Base-by-base conservation (phyloP, 2,888 invertebrate species). In the Acronicta psi region DNA sequence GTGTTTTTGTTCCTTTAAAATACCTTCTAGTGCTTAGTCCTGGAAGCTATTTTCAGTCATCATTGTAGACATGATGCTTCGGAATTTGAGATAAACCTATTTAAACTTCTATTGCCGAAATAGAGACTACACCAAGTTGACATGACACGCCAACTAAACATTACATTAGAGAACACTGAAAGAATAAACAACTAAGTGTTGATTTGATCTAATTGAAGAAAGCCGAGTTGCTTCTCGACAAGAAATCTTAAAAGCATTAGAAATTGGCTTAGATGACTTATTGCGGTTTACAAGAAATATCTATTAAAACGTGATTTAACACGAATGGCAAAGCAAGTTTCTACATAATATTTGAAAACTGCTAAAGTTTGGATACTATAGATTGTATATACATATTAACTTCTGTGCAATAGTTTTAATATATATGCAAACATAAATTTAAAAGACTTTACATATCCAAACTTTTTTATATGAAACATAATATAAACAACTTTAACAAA, bases 211-310 rank as follows among this genome's bases (percentile, higher is more conserved):
- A 53, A 59, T 59, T 23, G 40, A 71, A 54, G 72, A 71, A 68
- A 68, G 66, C 52, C 18, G 36, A 41, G 42, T 59, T 29, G 31
- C 50, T 58, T 43, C 52, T 31, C 25, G 23, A 25, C 46, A 49
- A 50, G 66, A 71, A 54, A 68, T 59, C 53, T 53, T 38, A 31
- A 36, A 60, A 52, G 37, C 51, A 38, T 49, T 65, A 58, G 66
- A 65, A 47, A 53, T 58, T 64, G 16, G 17, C 52, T 57, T 52
- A 59, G n/a, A 71, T 40, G 71, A 65, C 42, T 51, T 50, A 36
- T 37, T 71, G 67, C 17, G 72, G 71, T 59, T 67, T 46, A n/a
- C 42, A 20, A 63, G 41, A 54, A 54, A 70, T 65, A 54, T 59
- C 43, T 54, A 65, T 54, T 54, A 54, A 64, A 59, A 53, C 42